phyloP scores from a whole-genome alignment of 2,113 vertebrate genomes.

The Todiramphus saurophagus region DNA sequence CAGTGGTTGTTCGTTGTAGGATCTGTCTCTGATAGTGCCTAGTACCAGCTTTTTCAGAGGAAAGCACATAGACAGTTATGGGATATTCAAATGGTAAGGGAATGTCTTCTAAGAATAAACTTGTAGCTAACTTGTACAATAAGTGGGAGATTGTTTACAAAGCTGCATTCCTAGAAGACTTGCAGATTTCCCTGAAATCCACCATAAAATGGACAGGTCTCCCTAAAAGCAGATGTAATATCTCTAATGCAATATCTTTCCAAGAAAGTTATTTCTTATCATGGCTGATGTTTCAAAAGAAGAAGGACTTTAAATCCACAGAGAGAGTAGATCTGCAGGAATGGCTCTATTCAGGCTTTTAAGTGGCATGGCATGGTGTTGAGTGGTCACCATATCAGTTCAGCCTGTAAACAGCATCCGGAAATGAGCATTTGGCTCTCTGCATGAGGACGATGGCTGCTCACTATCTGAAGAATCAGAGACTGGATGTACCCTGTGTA shows the following conservation, averaged over 20 bases:
- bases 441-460: rapidly evolving
- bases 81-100: neutral
- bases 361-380: neutral
- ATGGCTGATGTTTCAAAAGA: neutral
- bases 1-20: neutral
- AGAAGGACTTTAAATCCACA: neutral
- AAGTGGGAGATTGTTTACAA: neutral
- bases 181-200: neutral
- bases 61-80: neutral
- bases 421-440: neutral
- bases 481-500: neutral
- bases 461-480: neutral
- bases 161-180: neutral
- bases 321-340: neutral
- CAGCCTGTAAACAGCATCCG: neutral
- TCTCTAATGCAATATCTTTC: neutral
- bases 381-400: neutral
- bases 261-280: neutral
- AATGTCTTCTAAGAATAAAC: neutral
- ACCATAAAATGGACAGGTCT: neutral
- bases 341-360: neutral
- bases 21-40: neutral
- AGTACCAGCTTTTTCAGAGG: neutral
- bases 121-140: neutral
- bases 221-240: neutral